phyloP scores from a whole-genome alignment of 2,888 invertebrate species.

The Cenopis cana region DNA sequence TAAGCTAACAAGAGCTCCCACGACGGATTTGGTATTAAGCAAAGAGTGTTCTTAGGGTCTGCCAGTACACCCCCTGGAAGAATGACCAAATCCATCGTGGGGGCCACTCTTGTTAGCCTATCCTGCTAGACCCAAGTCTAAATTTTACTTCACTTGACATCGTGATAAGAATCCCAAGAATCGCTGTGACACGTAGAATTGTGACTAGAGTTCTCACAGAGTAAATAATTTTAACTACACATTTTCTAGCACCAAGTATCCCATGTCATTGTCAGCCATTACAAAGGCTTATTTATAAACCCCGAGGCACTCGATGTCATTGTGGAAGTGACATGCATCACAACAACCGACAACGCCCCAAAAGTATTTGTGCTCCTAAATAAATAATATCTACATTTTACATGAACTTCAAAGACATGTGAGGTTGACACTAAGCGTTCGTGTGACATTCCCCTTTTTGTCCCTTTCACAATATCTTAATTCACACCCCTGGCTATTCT shows the following conservation, averaged over 20 bases:
- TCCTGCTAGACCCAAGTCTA: not conserved
- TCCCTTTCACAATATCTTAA: constrained; percentile 78
- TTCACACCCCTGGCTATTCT: constrained; percentile 78
- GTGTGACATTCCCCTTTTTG: constrained; percentile 72
- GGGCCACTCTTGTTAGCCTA: too few relatives aligned
- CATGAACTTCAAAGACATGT: constrained; percentile 76
- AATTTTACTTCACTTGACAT: too few relatives aligned
- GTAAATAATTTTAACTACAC: constrained; percentile 9
- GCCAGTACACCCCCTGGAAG: too few relatives aligned
- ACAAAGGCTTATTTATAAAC: constrained; percentile 36
- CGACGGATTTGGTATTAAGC: too few relatives aligned
- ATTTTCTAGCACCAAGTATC: constrained; percentile 29
- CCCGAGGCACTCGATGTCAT: constrained; percentile 48
- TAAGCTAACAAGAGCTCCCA: too few relatives aligned
- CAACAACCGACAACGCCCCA: constrained; percentile 54
- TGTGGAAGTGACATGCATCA: constrained; percentile 48
- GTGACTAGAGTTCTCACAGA: not conserved
- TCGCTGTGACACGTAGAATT: not conserved
- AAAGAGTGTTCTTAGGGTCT: too few relatives aligned
- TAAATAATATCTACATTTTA: constrained; percentile 64
- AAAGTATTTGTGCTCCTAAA: constrained; percentile 58
- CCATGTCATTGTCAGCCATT: constrained; percentile 37
- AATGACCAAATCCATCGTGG: too few relatives aligned
- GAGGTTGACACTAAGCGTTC: constrained; percentile 80
- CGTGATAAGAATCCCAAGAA: not conserved